These are phyloP conservation scores for Apocrypta bakeri DNA, from an alignment of 1,140 invertebrate genomes.

Conservation along the genomic window DNA sequence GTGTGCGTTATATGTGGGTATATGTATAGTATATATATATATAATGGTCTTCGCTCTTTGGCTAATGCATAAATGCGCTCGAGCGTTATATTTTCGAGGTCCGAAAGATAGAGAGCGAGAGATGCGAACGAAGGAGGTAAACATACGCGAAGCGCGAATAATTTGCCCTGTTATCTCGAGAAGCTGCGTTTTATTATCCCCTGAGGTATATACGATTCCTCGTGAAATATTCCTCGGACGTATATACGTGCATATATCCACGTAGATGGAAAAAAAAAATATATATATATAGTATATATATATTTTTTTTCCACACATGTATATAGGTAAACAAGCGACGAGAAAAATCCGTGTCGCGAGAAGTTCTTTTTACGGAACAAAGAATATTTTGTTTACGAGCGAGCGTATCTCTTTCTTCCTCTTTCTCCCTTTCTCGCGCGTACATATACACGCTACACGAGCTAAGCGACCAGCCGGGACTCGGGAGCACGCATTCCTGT, in stretches of 20 bases:
- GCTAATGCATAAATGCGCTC: background rate
- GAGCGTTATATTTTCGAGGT: background rate
- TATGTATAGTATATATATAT: background rate
- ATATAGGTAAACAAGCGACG: too few relatives aligned
- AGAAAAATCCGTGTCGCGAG: too few relatives aligned
- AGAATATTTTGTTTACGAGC: background rate
- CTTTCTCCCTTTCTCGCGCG: too few relatives aligned
- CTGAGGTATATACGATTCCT: background rate
- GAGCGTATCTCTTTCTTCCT: too few relatives aligned
- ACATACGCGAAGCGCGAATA: background rate
- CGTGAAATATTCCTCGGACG: too few relatives aligned
- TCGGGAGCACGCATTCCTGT: background rate
- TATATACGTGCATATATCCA: too few relatives aligned
- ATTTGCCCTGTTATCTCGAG: background rate
- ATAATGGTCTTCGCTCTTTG: background rate
- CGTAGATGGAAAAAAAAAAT: too few relatives aligned
- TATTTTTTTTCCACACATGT: too few relatives aligned
- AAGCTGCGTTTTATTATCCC: background rate
- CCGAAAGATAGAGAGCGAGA: background rate
- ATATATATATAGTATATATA: too few relatives aligned
- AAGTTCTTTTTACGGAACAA: too few relatives aligned
- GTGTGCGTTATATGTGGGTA: background rate
- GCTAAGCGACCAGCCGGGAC: too few relatives aligned
- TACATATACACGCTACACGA: too few relatives aligned
- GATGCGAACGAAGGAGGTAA: background rate